Percentiles rank a stretch among this genome's conserved stretches.
phyloP scores from a whole-genome alignment of 2,113 vertebrate species.

The Choloepus hoffmanni region DNA sequence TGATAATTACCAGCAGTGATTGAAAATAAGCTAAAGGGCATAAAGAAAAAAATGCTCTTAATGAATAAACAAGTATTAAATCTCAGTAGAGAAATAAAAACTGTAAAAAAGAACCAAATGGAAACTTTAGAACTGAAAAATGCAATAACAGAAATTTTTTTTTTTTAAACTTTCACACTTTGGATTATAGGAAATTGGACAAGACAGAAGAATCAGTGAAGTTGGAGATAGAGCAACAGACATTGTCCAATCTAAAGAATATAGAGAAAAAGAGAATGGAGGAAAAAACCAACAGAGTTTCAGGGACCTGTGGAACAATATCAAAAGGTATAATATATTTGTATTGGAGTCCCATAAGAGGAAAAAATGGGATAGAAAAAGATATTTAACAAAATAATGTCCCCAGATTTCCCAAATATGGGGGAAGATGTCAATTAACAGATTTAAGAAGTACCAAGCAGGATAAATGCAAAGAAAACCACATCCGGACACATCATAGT shows the following conservation, averaged over 20 bases:
- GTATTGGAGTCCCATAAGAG: background rate
- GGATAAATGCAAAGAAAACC: background rate
- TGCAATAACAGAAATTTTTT: background rate
- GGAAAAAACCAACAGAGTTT: background rate
- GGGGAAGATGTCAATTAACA: background rate
- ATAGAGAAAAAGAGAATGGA: background rate
- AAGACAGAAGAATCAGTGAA: background rate
- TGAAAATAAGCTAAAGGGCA: background rate
- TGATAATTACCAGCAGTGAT: background rate
- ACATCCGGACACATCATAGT: background rate
- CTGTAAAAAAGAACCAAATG: background rate
- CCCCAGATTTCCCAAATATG: background rate
- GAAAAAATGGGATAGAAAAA: background rate
- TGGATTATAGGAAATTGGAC: background rate
- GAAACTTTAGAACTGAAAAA: background rate
- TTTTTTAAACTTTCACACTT: background rate
- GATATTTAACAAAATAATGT: background rate
- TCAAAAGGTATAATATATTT: background rate
- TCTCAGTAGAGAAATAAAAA: background rate
- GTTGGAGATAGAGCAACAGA: background rate
- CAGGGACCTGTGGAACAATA: background rate
- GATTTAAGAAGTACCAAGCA: background rate
- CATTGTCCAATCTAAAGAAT: background rate
- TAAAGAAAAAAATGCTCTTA: background rate
- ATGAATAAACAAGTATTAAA: background rate